Evolutionary conservation across 2,888 invertebrate genomes (phyloP).

Genomic region (Apocheima hispidaria): DNA sequence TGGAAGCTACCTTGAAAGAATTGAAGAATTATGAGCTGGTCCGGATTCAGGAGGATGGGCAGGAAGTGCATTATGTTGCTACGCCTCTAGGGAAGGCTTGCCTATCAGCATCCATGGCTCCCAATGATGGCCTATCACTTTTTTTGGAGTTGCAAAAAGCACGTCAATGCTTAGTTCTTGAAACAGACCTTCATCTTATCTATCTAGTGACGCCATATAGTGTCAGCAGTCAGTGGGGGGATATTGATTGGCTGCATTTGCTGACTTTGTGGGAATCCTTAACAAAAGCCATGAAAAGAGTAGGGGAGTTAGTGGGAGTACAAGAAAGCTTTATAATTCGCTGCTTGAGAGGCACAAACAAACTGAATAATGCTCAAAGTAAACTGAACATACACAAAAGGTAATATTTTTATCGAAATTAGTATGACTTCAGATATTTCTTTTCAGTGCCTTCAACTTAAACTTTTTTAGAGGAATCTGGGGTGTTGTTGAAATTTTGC

Average conservation of each 20-base stretch:
- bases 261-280: constrained; percentile 94
- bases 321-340: constrained; percentile 94
- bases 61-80: constrained; percentile 87
- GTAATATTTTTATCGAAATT: constrained; percentile 59
- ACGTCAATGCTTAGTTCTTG: constrained; percentile 95
- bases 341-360: constrained; percentile 89
- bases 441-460: not conserved
- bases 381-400: constrained; percentile 88
- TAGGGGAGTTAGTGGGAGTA: constrained; percentile 95
- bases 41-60: constrained; percentile 84
- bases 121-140: constrained; percentile 95
- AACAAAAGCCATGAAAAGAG: constrained; percentile 92
- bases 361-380: constrained; percentile 82
- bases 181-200: constrained; percentile 97
- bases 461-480: too few species aligned
- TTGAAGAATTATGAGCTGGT: constrained; percentile 93
- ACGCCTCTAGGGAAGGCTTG: constrained; percentile 97
- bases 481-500: too few species aligned
- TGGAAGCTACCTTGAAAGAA: constrained; percentile 88
- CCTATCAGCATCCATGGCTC: constrained; percentile 96
- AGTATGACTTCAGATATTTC: not conserved
- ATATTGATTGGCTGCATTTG: constrained; percentile 93
- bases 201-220: constrained; percentile 98
- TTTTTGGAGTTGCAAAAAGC: constrained; percentile 96
- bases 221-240: constrained; percentile 91